phyloP scores from a whole-genome alignment of 1,140 invertebrate species.

The Planococcus citri region DNA sequence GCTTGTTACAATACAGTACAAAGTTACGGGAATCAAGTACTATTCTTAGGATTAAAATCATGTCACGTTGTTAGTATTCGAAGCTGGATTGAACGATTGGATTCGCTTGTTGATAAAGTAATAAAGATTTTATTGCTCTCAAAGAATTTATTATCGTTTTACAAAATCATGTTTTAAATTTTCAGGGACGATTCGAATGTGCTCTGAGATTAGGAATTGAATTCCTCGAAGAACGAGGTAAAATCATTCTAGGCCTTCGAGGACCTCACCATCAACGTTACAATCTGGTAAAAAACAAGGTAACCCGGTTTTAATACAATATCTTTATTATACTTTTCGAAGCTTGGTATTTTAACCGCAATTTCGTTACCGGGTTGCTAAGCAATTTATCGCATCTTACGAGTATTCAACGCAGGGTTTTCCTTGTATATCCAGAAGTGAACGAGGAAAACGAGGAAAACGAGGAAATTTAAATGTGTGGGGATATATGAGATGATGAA shows the following conservation, averaged over 20 bases:
- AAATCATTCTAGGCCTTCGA: conserved; percentile 47
- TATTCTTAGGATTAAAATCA: conserved; percentile 69
- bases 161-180: conserved; percentile 25
- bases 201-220: conserved; percentile 51
- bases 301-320: conserved; percentile 29
- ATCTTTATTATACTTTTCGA: neutral
- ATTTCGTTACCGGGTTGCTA: neutral
- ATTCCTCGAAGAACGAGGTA: conserved; percentile 52
- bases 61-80: conserved; percentile 68
- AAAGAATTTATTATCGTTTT: neutral
- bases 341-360: neutral
- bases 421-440: no score
- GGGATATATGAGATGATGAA: no score
- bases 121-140: conserved; percentile 20
- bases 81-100: conserved; percentile 65
- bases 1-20: conserved; percentile 85
- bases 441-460: no score
- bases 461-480: no score
- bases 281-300: conserved; percentile 46
- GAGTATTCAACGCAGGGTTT: no score
- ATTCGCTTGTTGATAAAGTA: conserved; percentile 53
- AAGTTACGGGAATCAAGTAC: conserved; percentile 63
- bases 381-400: neutral
- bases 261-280: conserved; percentile 44
- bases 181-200: conserved; percentile 45